Percentiles rank a stretch among this genome's conserved stretches.
phyloP scores from a whole-genome alignment of 1,140 invertebrate genomes.

The Heliconius hermathena region DNA sequence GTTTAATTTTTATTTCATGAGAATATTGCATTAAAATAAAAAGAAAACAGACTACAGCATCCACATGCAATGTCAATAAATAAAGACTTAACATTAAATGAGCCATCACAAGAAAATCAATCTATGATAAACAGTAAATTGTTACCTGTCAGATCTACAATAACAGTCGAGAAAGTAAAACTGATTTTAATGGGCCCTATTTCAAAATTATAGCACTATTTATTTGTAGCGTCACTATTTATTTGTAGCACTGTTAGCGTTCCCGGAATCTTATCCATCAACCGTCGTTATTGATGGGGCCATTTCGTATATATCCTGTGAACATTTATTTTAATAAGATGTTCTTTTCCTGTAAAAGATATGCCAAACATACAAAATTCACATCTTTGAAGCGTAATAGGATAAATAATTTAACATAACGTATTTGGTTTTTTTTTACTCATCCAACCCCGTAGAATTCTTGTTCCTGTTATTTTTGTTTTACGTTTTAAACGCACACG shows the following conservation, averaged over 20 bases:
- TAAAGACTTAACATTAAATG: not conserved
- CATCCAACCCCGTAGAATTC: no score
- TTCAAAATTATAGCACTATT: constrained; percentile 30
- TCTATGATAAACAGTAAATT: constrained; percentile 13
- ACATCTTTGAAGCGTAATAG: not conserved
- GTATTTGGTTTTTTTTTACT: no score
- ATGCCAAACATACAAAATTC: not conserved
- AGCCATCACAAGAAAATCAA: constrained; percentile 6
- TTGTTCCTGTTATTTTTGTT: no score
- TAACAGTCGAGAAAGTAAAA: not conserved
- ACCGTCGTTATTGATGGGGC: constrained; percentile 56
- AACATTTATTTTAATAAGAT: constrained; percentile 63
- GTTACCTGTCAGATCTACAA: not conserved
- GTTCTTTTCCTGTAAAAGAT: constrained; percentile 4
- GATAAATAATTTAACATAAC: not conserved
- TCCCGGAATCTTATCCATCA: constrained; percentile 50
- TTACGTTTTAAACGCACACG: no score
- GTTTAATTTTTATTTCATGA: not conserved
- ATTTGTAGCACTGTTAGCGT: constrained; percentile 41
- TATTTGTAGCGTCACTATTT: constrained; percentile 31
- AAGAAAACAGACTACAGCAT: not conserved
- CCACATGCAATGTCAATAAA: not conserved
- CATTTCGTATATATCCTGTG: constrained; percentile 51
- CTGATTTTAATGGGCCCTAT: constrained; percentile 8
- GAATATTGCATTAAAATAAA: not conserved